Evolutionary conservation across 1,140 invertebrate genomes (phyloP).

Genomic region (Drosophila littoralis): DNA sequence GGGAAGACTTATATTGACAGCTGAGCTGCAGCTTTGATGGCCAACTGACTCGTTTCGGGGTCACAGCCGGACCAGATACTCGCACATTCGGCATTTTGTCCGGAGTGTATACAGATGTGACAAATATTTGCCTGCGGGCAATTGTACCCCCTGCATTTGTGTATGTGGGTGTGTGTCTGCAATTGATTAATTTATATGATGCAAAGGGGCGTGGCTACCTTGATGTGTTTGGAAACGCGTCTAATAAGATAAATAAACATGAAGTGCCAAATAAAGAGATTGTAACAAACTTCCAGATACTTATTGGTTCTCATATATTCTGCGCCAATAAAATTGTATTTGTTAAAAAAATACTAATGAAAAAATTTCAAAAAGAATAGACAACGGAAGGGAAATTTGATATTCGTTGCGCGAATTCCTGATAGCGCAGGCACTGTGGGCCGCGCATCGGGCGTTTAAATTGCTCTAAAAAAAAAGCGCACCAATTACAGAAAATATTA

Average conservation of each 20-base stretch:
- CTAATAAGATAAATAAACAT: conserved; percentile 57
- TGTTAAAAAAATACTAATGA: background rate
- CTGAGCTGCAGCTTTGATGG: conserved; percentile 67
- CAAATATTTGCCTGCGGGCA: conserved; percentile 48
- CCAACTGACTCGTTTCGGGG: conserved; percentile 37
- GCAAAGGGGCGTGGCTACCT: conserved; percentile 30
- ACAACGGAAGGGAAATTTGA: background rate
- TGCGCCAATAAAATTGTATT: background rate
- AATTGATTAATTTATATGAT: conserved; percentile 79
- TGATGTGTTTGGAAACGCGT: conserved; percentile 28
- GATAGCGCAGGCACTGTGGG: background rate
- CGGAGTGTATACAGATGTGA: conserved; percentile 56
- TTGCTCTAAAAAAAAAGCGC: background rate
- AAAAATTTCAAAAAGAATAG: background rate
- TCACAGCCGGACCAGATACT: conserved; percentile 7
- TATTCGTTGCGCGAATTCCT: background rate
- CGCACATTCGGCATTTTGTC: conserved; percentile 38
- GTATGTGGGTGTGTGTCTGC: conserved; percentile 42
- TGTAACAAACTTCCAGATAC: conserved; percentile 16
- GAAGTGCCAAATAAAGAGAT: conserved; percentile 40
- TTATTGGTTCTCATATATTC: background rate
- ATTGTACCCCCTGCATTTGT: background rate
- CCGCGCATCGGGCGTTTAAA: too few species aligned
- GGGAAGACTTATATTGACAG: conserved; percentile 73
- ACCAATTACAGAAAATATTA: conserved; percentile 3